These are phyloP conservation scores for Epinephelus lanceolatus DNA, from an alignment of 2,113 vertebrate species.

Conservation along the genomic window DNA sequence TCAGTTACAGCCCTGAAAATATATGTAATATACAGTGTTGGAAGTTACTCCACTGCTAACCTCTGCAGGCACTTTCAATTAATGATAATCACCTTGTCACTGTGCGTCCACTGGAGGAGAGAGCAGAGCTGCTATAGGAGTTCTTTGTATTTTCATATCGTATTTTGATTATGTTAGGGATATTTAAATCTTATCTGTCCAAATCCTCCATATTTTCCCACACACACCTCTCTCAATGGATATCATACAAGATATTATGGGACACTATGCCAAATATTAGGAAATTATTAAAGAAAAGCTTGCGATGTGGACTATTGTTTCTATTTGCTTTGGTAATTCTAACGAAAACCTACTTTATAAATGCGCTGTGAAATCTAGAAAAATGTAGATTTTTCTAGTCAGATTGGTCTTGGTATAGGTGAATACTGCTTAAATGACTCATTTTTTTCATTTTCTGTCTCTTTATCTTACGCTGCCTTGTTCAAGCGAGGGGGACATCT, in stretches of 20 bases:
- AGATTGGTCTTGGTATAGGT: neutral
- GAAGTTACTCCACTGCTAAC: neutral
- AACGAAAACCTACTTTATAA: neutral
- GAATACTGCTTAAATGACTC: neutral
- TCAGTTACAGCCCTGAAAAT: neutral
- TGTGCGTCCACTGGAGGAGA: neutral
- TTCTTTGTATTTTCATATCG: too few species aligned
- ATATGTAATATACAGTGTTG: neutral
- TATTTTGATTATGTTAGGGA: neutral
- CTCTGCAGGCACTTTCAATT: neutral
- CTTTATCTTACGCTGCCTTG: constrained; percentile 30
- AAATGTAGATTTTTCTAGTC: neutral
- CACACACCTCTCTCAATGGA: neutral
- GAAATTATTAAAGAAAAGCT: neutral
- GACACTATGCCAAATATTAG: neutral
- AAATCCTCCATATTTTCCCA: neutral
- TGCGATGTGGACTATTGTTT: neutral
- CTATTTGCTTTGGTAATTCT: too few species aligned
- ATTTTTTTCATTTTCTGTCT: neutral
- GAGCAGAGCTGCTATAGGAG: neutral
- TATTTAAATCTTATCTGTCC: neutral
- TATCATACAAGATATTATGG: neutral
- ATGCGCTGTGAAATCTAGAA: neutral
- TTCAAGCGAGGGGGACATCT: constrained; percentile 36
- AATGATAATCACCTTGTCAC: neutral